Base-by-base conservation (phyloP, 2,888 invertebrate species). In the Saturnia pavonia region DNA sequence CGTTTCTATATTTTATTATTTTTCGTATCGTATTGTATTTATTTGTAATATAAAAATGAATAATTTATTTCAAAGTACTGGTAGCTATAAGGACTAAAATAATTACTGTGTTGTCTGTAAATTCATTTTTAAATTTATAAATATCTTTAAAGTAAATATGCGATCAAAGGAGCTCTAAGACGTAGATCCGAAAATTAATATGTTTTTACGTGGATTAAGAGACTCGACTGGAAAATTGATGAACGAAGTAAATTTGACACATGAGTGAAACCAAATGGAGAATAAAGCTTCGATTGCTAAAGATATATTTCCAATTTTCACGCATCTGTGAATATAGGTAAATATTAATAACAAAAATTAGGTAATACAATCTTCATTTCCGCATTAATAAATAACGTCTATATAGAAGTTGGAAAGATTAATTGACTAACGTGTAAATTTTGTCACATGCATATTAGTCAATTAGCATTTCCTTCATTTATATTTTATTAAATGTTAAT, bases 1-100 rank as follows among this genome's bases (percentile, higher is more conserved):
- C 75, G 73, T 66, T 72, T 75, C 71, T 73, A 73, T 72, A 78
- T 80, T 77, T 76, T 78, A 74, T 74, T 75, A 74, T 75, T 75
- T 71, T 75, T 67, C 57, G 70, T 70, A 68, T 71, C 48, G 12
- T 65, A 48, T 43, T 48, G 45, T 48, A 43, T 57, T 68, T 70
- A 43, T 42, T 19, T 25, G n/a, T 54, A 40, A 65, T 65, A 65
- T 19, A 40, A 40, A 65, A 40, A 40, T 19, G 40, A 65, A 65
- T 65, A 65, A 40, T 68, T n/a, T 54, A 34, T 51, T 54, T n/a
- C 25, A 68, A 25, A 25, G 0, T 54, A 22, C 54, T n/a, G 19
- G 19, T 48, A 48, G 48, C 48, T 48, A 48, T 48, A 19, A 48
- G 1, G 16, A 19, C 48, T 19, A 9, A 22, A 22, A n/a, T 22